Base-by-base conservation (phyloP, 2,888 invertebrate genomes). In the Bombylius major region DNA sequence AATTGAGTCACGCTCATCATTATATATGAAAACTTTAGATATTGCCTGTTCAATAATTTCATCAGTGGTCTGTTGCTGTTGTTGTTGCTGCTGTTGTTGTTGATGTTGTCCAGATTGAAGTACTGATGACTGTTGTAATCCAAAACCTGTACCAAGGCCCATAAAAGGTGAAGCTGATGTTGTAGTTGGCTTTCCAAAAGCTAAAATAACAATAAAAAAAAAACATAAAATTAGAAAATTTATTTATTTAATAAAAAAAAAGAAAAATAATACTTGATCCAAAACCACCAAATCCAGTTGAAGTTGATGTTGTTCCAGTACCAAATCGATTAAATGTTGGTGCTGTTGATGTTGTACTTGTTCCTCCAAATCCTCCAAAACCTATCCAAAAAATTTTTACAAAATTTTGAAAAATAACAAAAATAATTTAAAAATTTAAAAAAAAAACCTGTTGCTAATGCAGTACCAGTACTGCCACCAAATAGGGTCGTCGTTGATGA, bases 1-100 rank as follows among this genome's bases (percentile, higher is more conserved):
- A 36, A 94, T 87, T 58, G 86, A 86, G 70, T 99, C 98, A 44
- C 97, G 78, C 69, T 99, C 98, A 71, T 99, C 98, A 14, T 93
- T 93, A 70, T 89, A 98, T 51, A 97, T 82, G 53, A 83, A 84
- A 59, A 86, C 87, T 67, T 86, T 86, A 63, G 86, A 84, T 3
- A 89, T 83, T 0, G 88, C 84, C 58, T 84, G 83, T 9, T 83
- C 82, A 48, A 89, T 77, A 0, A 84, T 84, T 66, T 87, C 87
- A 45, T 83, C 80, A 1, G 84, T 79, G 58, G 81, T 81, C 3
- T 79, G 69, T 42, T 77, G 79, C 58, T 77, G 77, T 47, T 76
- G 78, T 60, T 70, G 75, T 59, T 70, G 78, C 60, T 78, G 77
- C 59, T 62, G 75, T 59, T 69, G 75, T 34, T 67, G 67, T 11